These are phyloP conservation scores for Porites divaricata DNA, from an alignment of 92 coral and sea anemone species.

Conservation along the genomic window DNA sequence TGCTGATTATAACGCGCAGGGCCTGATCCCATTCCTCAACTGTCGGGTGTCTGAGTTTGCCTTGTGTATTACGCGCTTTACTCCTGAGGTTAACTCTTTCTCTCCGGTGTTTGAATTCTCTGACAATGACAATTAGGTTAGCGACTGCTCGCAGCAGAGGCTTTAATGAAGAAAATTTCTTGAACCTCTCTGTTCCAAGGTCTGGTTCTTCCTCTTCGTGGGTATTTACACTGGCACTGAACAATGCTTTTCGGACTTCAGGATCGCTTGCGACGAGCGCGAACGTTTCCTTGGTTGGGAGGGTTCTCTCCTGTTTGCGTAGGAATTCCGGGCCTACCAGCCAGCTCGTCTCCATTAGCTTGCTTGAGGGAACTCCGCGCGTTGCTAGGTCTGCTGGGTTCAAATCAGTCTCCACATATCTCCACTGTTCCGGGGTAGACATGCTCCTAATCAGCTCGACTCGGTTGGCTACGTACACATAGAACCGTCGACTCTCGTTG, in stretches of 20 bases:
- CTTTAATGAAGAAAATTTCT: slow-evolving; percentile 28
- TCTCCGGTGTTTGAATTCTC: slow-evolving; percentile 19
- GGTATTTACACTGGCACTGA: not conserved
- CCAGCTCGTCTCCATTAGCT: slow-evolving; percentile 33
- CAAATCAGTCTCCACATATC: slow-evolving; percentile 25
- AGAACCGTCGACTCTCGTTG: slow-evolving; percentile 48
- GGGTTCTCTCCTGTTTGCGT: not conserved
- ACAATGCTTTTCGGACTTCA: slow-evolving; percentile 33
- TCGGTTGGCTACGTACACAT: slow-evolving; percentile 52
- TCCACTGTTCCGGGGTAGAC: slow-evolving; percentile 45
- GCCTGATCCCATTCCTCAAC: slow-evolving; percentile 37
- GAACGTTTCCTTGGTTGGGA: not conserved
- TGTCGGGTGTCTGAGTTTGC: slow-evolving; percentile 14
- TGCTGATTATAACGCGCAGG: slow-evolving; percentile 19
- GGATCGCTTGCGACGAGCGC: slow-evolving; percentile 34
- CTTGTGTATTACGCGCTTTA: not conserved
- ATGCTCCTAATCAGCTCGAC: slow-evolving; percentile 42
- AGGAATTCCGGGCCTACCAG: slow-evolving; percentile 36
- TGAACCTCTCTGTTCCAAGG: slow-evolving; percentile 29
- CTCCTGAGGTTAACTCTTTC: slow-evolving; percentile 3
- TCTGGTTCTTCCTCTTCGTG: not conserved
- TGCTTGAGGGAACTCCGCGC: slow-evolving; percentile 5
- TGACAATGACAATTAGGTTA: slow-evolving; percentile 26
- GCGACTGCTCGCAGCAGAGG: slow-evolving; percentile 54
- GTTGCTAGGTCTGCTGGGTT: slow-evolving; percentile 53